Percentiles rank a stretch among this genome's conserved stretches.
Conservation (phyloP, 2,888 invertebrate genomes). For the Drosophila mimetica region DNA sequence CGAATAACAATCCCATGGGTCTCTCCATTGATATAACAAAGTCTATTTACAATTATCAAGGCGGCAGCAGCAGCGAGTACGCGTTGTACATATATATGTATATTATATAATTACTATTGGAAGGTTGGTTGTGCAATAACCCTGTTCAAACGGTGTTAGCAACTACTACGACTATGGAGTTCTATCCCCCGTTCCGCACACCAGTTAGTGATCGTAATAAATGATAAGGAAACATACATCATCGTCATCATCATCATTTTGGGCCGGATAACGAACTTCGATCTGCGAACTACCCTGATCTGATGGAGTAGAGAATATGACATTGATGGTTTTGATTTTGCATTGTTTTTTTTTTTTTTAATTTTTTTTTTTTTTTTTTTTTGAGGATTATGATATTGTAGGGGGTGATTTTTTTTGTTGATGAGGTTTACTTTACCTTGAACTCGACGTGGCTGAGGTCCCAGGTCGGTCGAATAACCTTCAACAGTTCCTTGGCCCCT, state of each 20-base stretch:
- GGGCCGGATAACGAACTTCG: constrained; percentile 33
- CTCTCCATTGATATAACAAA: constrained; percentile 33
- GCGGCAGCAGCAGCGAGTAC: constrained; percentile 13
- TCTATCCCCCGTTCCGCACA: constrained; percentile 17
- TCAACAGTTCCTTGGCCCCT: constrained; percentile 89
- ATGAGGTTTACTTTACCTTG: constrained; percentile 86
- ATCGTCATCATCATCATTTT: constrained; percentile 15
- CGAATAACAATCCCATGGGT: constrained; percentile 40
- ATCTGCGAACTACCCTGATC: constrained; percentile 35
- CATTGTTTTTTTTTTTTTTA: neutral
- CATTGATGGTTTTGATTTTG: constrained; percentile 21
- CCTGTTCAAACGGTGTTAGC: constrained; percentile 34
- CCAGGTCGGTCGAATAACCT: constrained; percentile 90
- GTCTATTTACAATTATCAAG: constrained; percentile 46
- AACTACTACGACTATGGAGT: constrained; percentile 7
- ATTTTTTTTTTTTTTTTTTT: neutral
- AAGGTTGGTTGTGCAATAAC: constrained; percentile 39
- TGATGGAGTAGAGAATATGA: constrained; percentile 43
- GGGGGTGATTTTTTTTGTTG: neutral
- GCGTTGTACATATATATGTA: neutral
- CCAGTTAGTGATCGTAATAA: constrained; percentile 38
- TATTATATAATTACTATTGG: constrained; percentile 34
- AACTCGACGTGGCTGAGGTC: constrained; percentile 87
- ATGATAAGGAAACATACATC: constrained; percentile 30
- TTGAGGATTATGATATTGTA: constrained; percentile 1